Base-by-base conservation (phyloP, 2,113 vertebrate genomes). In the Misgurnus anguillicaudatus region DNA sequence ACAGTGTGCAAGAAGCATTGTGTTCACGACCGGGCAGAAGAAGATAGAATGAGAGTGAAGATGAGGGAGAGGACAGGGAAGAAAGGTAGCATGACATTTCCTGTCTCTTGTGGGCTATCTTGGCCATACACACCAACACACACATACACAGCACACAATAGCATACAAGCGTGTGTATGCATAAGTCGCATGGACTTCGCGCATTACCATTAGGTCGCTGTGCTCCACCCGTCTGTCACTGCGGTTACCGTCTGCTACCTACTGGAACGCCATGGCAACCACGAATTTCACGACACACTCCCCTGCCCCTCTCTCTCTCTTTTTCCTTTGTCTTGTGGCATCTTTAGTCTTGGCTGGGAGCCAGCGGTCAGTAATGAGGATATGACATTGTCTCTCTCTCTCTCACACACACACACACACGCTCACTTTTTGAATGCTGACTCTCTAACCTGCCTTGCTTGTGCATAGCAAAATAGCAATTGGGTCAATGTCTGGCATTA, bases 171-270 rank as follows among this genome's bases (percentile, higher is more conserved):
- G 68, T 71, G 65, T 77, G 75, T 66, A 51, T 41, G 75, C 57
- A 74, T 48, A 74, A 74, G 41, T 39, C 57, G 62, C 75, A 65
- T 9, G 38, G 81, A 74, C 62, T 58, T 65, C 77, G 45, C 42
- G 62, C 65, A 73, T 70, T 71, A 73, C 70, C 60, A 48, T 71
- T 58, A 83, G 65, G 60, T 48, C 38, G 38, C 81, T 82, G 81
- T 53, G 70, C 81, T 79, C 77, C 77, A 64, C 70, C 70, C 65
- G 72, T 79, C 81, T 79, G 81, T 83, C 81, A 70, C 81, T 13
- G 48, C 58, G 47, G 81, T 76, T 79, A 70, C 81, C 39, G 72
- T 68, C 77, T 83, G 77, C 70, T 69, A 77, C 80, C 41, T 64
- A 82, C 75, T 66, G 66, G 75, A 82, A 74, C 75, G 0, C 75